A percentile compares a stretch with the other conserved stretches of the same genome.
Evolutionary conservation across 2,113 vertebrate species (phyloP).

Genomic region (Rhagologus leucostigma): DNA sequence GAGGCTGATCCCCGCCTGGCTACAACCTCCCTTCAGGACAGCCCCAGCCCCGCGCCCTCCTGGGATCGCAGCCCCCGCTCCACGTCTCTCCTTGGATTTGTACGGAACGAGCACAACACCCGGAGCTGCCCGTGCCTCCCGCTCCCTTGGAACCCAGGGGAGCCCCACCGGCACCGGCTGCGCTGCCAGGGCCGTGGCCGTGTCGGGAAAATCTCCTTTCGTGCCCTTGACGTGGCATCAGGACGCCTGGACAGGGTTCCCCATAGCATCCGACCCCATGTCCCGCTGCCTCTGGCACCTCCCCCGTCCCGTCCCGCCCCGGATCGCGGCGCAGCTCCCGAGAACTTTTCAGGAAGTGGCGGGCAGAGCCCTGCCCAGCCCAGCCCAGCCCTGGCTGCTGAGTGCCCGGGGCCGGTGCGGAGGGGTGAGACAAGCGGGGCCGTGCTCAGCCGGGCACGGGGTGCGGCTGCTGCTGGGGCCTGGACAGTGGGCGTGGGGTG

Average conservation of each 20-base stretch:
- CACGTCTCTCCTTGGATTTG: neutral
- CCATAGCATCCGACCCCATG: rapidly evolving
- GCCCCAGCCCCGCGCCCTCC: neutral
- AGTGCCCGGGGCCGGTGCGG: neutral
- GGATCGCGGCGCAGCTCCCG: neutral
- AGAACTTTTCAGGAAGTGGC: neutral
- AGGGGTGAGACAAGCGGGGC: neutral
- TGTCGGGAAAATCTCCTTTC: neutral
- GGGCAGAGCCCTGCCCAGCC: neutral
- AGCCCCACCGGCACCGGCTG: rapidly evolving
- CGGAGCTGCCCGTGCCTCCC: neutral
- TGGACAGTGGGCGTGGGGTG: neutral
- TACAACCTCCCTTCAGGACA: neutral
- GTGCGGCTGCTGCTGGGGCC: neutral
- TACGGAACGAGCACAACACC: rapidly evolving
- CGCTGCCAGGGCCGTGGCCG: neutral
- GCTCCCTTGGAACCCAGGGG: neutral
- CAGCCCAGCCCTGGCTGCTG: neutral
- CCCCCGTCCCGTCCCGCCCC: neutral
- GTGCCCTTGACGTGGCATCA: neutral
- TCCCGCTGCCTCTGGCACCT: neutral
- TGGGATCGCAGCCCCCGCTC: neutral
- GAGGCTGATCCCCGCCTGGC: neutral
- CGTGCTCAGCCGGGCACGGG: neutral
- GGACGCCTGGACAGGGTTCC: rapidly evolving